Evolutionary conservation across 1,140 invertebrate genomes (phyloP), one percentile per base, ranked within the genome.

Genomic region (Drosophila carrolli): DNA sequence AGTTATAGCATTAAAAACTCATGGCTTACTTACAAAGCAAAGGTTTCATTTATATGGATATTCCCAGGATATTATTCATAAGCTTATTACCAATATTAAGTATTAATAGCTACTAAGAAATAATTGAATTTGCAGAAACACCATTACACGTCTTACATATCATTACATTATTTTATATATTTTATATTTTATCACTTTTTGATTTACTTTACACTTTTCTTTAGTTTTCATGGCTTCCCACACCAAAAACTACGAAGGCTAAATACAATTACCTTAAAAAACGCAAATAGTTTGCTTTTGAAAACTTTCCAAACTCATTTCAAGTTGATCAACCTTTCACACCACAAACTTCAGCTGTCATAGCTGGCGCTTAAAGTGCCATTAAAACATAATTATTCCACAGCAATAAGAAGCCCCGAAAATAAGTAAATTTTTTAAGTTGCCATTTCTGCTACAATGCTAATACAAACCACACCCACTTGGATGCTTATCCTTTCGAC

Each of bases 381-480:
- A 59, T 81, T 76, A 81, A 76, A 82, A 82, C 61, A 68, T 82
- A 82, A 82, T 82, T 78, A 78, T 43, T 44, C 53, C 74, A 73
- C 68, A 72, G 57, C 73, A 80, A 81, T 81, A 65, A 77, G 48
- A 50, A 56, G 44, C 27, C 37, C 62, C 66, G 14, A 76, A 77
- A 81, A 78, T 74, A 73, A 63, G 68, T 62, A 78, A 59, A 81
- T 81, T 81, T 81, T 81, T 81, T 66, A 81, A 76, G 68, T 74
- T 60, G 56, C 58, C 59, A 59, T 46, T 72, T 40, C 60, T 58
- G 68, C 54, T 55, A 51, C 66, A 73, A 56, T 78, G 78, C 72
- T 75, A 72, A 67, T 76, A 57, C 63, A 51, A 38, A 27, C 57
- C 46, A 40, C 40, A 13, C 54, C 66, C 63, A 19, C 51, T 55